phyloP scores from a whole-genome alignment of 2,797 vertebrate genomes.

The Acropternis orthonyx region DNA sequence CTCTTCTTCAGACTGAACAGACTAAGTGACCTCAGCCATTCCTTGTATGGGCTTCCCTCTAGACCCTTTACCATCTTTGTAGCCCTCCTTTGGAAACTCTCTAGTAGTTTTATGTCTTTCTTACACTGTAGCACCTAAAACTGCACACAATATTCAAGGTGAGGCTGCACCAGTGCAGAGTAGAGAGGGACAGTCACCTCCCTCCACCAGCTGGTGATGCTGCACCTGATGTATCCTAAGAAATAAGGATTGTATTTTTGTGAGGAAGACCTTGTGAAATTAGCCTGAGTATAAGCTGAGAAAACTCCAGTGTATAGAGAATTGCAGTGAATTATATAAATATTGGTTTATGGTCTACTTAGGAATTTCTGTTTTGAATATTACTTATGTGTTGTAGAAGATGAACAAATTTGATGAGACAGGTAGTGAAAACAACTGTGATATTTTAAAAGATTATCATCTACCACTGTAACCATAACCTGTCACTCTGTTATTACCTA shows the following conservation, averaged over 20 bases:
- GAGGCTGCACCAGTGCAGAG: not conserved
- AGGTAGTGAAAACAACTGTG: not conserved
- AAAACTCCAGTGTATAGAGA: not conserved
- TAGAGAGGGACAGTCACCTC: not conserved
- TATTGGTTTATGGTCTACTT: not conserved
- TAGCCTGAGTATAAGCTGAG: not conserved
- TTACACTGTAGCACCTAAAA: not conserved
- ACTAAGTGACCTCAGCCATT: not conserved
- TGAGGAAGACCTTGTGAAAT: not conserved
- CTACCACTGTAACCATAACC: not conserved
- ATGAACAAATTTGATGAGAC: not conserved
- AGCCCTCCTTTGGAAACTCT: not conserved
- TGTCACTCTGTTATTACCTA: not conserved
- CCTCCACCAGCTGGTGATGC: rapidly evolving
- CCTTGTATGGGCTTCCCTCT: not conserved
- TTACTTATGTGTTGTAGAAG: not conserved
- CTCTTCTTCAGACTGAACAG: not conserved
- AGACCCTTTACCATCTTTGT: not conserved
- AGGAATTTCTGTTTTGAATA: not conserved
- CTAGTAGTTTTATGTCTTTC: not conserved
- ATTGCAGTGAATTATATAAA: not conserved
- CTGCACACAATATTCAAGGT: not conserved
- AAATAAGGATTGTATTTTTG: not conserved
- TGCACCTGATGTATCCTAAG: not conserved
- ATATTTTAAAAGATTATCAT: not conserved